phyloP scores from a whole-genome alignment of 2,888 invertebrate species.

The Tiphia femorata region DNA sequence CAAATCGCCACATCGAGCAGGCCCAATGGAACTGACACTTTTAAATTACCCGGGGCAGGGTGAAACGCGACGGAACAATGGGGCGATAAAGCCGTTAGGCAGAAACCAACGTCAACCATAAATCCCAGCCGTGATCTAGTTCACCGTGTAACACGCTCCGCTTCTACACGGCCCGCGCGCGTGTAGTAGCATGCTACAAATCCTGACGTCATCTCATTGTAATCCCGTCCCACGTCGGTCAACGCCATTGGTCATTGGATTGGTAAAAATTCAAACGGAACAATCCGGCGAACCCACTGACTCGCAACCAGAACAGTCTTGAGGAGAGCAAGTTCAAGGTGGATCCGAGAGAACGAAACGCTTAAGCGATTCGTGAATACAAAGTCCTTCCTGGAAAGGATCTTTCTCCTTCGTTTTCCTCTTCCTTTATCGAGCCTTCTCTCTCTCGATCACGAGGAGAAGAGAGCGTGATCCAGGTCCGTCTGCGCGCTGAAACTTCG shows the following conservation, averaged over 20 bases:
- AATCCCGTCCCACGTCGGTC: conserved; percentile 39
- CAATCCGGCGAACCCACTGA: too few relatives aligned
- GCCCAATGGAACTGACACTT: too few relatives aligned
- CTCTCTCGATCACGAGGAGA: conserved; percentile 10
- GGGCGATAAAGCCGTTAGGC: conserved; percentile 47
- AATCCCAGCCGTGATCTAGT: conserved; percentile 51
- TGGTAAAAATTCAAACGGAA: conserved; percentile 18
- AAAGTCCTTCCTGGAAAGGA: conserved; percentile 48
- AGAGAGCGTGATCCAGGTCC: too few relatives aligned
- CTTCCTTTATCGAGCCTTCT: too few relatives aligned
- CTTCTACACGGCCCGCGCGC: conserved; percentile 8
- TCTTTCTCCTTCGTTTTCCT: conserved; percentile 25
- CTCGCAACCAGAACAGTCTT: too few relatives aligned
- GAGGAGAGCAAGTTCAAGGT: too few relatives aligned
- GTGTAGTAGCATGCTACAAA: too few relatives aligned
- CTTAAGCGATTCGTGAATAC: too few relatives aligned
- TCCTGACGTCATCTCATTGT: conserved; percentile 43
- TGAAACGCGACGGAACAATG: conserved; percentile 49
- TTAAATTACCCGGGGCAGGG: conserved; percentile 40
- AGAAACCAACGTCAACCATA: conserved; percentile 42
- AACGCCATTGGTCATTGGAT: conserved; percentile 20
- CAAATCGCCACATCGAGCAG: too few relatives aligned
- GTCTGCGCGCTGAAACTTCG: conserved; percentile 18
- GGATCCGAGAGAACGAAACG: too few relatives aligned
- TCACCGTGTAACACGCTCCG: conserved; percentile 34